phyloP scores from a whole-genome alignment of 2,888 invertebrate genomes.

The Iphiclides podalirius region DNA sequence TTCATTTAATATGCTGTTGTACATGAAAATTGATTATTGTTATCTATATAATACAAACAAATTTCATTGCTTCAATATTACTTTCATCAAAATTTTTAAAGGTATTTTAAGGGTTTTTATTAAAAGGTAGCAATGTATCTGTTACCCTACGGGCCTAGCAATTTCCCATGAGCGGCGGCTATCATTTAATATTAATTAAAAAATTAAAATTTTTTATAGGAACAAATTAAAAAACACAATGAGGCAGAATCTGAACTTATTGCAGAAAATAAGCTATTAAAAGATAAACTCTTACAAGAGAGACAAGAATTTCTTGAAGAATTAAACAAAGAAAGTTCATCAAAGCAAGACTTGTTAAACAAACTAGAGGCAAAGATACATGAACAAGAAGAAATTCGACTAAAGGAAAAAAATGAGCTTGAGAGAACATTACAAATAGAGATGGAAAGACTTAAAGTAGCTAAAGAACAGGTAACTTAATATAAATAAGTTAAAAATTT shows the following conservation, averaged over 20 bases:
- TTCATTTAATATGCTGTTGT: too few relatives aligned
- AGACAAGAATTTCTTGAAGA: conserved; percentile 71
- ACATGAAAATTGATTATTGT: too few relatives aligned
- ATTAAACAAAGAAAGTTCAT: conserved; percentile 68
- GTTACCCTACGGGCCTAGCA: too few relatives aligned
- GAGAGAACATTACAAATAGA: conserved; percentile 55
- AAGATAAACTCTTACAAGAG: conserved; percentile 70
- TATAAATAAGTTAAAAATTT: too few relatives aligned
- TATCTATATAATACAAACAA: too few relatives aligned
- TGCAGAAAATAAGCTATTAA: conserved; percentile 65
- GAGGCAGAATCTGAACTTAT: conserved; percentile 62
- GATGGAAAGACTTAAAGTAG: conserved; percentile 59
- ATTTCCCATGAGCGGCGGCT: too few relatives aligned
- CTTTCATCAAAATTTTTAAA: too few relatives aligned
- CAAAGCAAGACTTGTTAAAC: conserved; percentile 73
- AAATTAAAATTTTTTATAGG: too few relatives aligned
- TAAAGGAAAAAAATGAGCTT: conserved; percentile 63
- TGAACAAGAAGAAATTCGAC: conserved; percentile 68
- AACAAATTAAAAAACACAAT: conserved; percentile 63
- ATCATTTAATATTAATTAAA: too few relatives aligned
- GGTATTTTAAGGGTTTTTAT: too few relatives aligned
- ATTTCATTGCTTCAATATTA: too few relatives aligned
- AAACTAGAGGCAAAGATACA: conserved; percentile 69
- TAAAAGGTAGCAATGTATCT: too few relatives aligned
- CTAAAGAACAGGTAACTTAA: conserved; percentile 64